phyloP scores from a whole-genome alignment of 2,888 invertebrate genomes.

The Leucoma salicis region DNA sequence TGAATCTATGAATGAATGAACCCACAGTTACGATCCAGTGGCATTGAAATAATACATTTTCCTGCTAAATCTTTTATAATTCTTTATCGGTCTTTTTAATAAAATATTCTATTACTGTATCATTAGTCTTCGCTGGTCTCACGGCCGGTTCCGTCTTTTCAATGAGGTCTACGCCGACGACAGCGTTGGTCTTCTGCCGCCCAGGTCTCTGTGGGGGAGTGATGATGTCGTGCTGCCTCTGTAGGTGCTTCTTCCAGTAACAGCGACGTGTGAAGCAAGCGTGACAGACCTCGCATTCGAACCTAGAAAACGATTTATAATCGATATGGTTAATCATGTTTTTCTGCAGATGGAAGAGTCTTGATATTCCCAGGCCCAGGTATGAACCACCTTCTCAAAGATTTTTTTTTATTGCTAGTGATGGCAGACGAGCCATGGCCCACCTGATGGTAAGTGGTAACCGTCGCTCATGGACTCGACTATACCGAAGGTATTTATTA shows the following conservation, averaged over 20 bases:
- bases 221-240: slow-evolving; percentile 49
- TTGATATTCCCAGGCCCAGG: too few species aligned
- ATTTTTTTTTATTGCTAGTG: too few species aligned
- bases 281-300: slow-evolving; percentile 55
- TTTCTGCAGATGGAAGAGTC: too few species aligned
- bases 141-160: background rate
- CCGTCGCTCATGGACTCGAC: too few species aligned
- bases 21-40: too few species aligned
- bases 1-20: too few species aligned
- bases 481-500: too few species aligned
- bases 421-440: too few species aligned
- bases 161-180: slow-evolving; percentile 25
- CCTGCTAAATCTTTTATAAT: background rate
- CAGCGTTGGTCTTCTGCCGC: slow-evolving; percentile 38
- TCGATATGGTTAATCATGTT: too few species aligned
- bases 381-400: too few species aligned
- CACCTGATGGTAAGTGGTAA: too few species aligned
- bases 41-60: too few species aligned
- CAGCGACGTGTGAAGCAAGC: slow-evolving; percentile 55
- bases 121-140: background rate
- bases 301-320: slow-evolving; percentile 45
- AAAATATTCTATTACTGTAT: background rate
- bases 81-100: background rate
- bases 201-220: slow-evolving; percentile 54
- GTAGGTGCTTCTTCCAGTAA: slow-evolving; percentile 62